phyloP scores from a whole-genome alignment of 2,797 vertebrate genomes.

The Clarias fuscus region DNA sequence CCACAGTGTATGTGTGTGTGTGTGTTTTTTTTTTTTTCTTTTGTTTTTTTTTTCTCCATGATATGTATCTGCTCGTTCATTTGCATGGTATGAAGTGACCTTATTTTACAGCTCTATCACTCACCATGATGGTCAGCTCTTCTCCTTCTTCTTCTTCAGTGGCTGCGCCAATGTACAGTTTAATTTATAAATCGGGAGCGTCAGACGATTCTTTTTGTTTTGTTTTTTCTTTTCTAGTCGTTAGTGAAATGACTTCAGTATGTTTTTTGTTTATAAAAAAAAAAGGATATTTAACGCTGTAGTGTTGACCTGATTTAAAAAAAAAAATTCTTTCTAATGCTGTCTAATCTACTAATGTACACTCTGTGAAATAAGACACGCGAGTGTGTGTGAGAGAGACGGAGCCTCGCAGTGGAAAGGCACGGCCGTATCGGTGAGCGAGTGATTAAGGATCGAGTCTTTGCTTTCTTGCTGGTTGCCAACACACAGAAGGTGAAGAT shows the following conservation, averaged over 20 bases:
- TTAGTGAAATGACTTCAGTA: neutral
- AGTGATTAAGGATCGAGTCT: neutral
- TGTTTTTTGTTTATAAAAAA: neutral
- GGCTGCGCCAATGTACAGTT: slow-evolving; percentile 46
- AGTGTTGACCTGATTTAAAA: neutral
- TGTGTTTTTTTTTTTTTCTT: neutral
- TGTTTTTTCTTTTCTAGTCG: neutral
- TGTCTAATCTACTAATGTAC: slow-evolving; percentile 22
- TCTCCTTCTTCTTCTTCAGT: neutral
- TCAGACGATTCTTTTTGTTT: neutral
- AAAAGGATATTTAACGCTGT: slow-evolving; percentile 7
- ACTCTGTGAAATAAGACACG: neutral
- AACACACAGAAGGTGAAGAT: neutral
- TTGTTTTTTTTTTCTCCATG: neutral
- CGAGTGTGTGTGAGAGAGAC: neutral
- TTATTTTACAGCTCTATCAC: slow-evolving; percentile 58
- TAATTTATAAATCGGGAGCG: slow-evolving; percentile 21
- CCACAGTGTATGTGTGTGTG: neutral
- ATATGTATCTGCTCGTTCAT: slow-evolving; percentile 44
- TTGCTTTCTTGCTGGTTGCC: neutral
- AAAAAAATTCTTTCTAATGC: neutral
- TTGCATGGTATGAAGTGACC: slow-evolving; percentile 73
- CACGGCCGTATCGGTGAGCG: neutral
- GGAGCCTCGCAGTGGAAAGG: neutral
- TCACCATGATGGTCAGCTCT: neutral